These are phyloP conservation scores for Ormia ochracea DNA, from an alignment of 2,888 invertebrate genomes.

Conservation along the genomic window DNA sequence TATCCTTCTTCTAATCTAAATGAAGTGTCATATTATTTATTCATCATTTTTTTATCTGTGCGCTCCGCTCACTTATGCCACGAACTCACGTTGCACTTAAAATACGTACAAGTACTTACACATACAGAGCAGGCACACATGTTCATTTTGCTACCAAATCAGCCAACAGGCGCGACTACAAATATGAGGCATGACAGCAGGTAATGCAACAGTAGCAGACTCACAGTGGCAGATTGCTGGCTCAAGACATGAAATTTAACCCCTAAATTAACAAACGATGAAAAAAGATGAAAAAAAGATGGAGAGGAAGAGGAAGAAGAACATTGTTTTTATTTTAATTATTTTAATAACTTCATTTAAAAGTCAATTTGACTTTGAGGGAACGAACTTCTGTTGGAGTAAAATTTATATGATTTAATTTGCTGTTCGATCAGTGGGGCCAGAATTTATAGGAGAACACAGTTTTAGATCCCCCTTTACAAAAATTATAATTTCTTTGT, in stretches of 20 bases:
- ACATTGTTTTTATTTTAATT: conserved; percentile 5
- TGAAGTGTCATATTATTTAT: conserved; percentile 59
- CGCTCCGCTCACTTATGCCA: conserved; percentile 47
- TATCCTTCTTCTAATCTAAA: conserved; percentile 38
- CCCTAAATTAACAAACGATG: conserved; percentile 34
- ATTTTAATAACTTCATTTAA: conserved; percentile 48
- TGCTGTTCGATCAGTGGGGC: not conserved
- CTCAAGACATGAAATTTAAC: conserved; percentile 60
- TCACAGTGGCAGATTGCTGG: conserved; percentile 57
- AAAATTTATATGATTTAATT: not conserved
- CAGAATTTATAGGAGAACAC: not conserved
- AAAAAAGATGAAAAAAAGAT: not conserved
- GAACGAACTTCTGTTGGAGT: conserved; percentile 29
- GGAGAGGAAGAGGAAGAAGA: not conserved
- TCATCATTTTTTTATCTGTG: conserved; percentile 25
- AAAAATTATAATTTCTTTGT: too few relatives aligned
- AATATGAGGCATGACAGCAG: conserved; percentile 30
- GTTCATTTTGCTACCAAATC: conserved; percentile 1
- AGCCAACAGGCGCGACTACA: conserved; percentile 13
- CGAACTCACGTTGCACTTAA: conserved; percentile 57
- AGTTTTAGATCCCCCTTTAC: too few relatives aligned
- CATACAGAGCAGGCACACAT: conserved; percentile 1
- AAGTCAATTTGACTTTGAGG: not conserved
- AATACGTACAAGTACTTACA: conserved; percentile 17
- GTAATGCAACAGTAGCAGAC: conserved; percentile 45